Evolutionary conservation across 1,140 invertebrate genomes (phyloP), one percentile per base, ranked within the genome.

Genomic region (Pseudachorutes palmiensis): DNA sequence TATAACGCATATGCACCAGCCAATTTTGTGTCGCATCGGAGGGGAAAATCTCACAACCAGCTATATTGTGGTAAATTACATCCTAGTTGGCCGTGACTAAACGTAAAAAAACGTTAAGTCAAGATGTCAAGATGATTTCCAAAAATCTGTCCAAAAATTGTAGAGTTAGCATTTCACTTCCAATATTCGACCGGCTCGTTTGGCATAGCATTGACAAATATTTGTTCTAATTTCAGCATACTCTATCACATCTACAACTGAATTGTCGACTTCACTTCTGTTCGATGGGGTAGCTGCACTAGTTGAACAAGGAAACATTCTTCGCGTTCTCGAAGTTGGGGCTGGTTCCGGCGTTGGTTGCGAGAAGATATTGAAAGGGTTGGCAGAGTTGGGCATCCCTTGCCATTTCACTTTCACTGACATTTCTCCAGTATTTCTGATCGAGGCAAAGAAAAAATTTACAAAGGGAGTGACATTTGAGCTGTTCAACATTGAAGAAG

Each of bases 291-390:
- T 55, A 55, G 51, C 24, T 19, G 51, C 12, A 22, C 24, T 22
- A n/a, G n/a, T n/a, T n/a, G n/a, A n/a, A n/a, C 36, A 64, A 45
- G 16, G 12, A 59, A 19, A 24, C 2, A 19, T 59, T 16, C 24
- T 64, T 5, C 41, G 66, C 0, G 36, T 67, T n/a, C 48, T 67
- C 14, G 66, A 67, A 63, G 60, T 67, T 1, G 66, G 66, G n/a
- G 66, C 66, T 28, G 66, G 66, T 1, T 62, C 66, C 19, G 66
- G 66, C 12, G 45, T 26, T 9, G 29, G 51, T 1, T 29, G 32
- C 1, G 1, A 16, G 3, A 3, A 63, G 16, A 24, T 62, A 5
- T 5, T 62, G 1, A 12, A 30, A 29, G 60, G 12, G 1, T 31
- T 67, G 14, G 33, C 32, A 28, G 16, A 51, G 9, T 36, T 33